Base-by-base conservation (phyloP, 2,888 invertebrate genomes). In the Eulithis prunata region DNA sequence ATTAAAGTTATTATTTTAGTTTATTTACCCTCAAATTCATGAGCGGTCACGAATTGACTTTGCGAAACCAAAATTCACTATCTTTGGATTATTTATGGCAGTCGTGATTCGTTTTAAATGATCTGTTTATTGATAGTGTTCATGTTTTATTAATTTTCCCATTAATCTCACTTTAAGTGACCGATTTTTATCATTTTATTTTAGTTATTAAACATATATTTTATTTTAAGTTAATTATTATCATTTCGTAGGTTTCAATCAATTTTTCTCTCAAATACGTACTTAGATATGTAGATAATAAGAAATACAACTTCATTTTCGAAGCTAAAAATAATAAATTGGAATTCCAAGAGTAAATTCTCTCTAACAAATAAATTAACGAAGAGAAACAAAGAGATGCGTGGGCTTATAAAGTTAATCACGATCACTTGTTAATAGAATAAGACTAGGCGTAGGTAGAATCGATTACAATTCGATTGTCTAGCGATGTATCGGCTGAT, bases 391-490 rank as follows among this genome's bases (percentile, higher is more conserved):
- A 69, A 72, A 67, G 57, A 71, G 68, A 64, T 47, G 78, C 76
- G 83, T 85, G 77, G 82, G 83, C 64, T 78, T 73, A 71, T 69
- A 76, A 78, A 77, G 77, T 79, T 79, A 79, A 84, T 81, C 78
- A 81, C 76, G 77, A 77, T 72, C 71, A 60, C 61, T 68, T 68
- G 64, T 61, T 61, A 60, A 62, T 57, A 68, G 61, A 64, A 82
- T 79, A 82, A 83, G 80, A 81, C 80, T 73, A 73, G 75, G 85
- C 82, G 89, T 88, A 83, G 89, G 89, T 75, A 77, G 84, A 78
- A 83, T 81, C 83, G 80, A 78, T 81, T 82, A 82, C 80, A 76
- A 84, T 83, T 83, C 78, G 78, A 83, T 75, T 83, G 71, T 71
- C 69, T 70, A 66, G 64, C 68, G 67, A 71, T 69, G 67, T 69